Evolutionary conservation across 1,140 invertebrate species (phyloP), one percentile per base, ranked within the genome.

Genomic region (Halotydeus destructor): DNA sequence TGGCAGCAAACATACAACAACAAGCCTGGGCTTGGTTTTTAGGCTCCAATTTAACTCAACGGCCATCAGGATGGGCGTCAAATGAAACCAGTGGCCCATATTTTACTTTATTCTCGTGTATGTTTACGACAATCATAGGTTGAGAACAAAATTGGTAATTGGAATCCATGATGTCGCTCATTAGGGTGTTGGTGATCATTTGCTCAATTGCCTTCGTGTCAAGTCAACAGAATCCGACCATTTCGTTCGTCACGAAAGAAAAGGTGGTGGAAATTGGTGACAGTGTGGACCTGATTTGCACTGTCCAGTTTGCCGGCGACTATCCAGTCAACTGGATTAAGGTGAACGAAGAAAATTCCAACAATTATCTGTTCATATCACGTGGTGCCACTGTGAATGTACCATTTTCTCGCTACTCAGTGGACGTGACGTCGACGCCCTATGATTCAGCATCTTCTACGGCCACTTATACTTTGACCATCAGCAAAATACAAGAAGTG

Each of bases 401-500:
- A 22, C 52, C 51, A 14, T 83, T 89, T 56, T 81, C 76, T 28
- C 67, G 84, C 50, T 88, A 86, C 58, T 68, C 80, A 21, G 22
- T n/a, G 6, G 34, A 60, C 86, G 11, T n/a, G n/a, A n/a, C 66
- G 77, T 44, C 6, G 34, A 36, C n/a, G 8, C n/a, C 8, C 34
- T 16, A 36, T 19, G n/a, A 36, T 36, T 9, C n/a, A n/a, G 34
- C 34, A 19, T 36, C n/a, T n/a, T 8, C n/a, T 19, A n/a, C n/a
- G n/a, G n/a, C n/a, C n/a, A n/a, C 77, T 0, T 85, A 78, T 52
- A 76, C 74, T 18, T 60, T 85, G 32, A 78, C 81, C 72, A 77
- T 89, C n/a, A 84, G 82, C 61, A 82, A 89, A 54, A 82, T 89
- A 40, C 83, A 89, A 65, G 82, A 91, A 61, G 84, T 80, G 0